Evolutionary conservation across 1,140 invertebrate species (phyloP), one percentile per base, ranked within the genome.

Genomic region (Adoxophyes honmai): DNA sequence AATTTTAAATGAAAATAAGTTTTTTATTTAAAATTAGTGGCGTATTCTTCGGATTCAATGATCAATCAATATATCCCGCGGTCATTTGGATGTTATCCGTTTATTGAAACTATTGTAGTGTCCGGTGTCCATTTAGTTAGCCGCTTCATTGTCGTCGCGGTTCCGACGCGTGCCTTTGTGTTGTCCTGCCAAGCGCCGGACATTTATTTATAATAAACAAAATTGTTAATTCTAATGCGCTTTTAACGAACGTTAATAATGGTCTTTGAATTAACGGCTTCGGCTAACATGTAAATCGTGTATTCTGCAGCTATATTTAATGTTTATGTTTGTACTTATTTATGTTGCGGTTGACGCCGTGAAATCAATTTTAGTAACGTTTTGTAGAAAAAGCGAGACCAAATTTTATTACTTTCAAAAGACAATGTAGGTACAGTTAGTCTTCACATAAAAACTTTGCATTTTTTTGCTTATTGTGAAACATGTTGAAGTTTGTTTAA

Each of bases 21-120:
- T 55, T 60, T 68, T 68, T 61, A 44, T 35, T 62, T 42, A 64
- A 57, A 80, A 81, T 79, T 80, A 77, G 68, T 57, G 67, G 64
- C 62, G 68, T 77, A 83, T 86, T 86, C 76, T 78, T 70, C 52
- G 48, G 48, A 34, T 36, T 58, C 59, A 72, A 77, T 75, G 60
- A 75, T 81, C 70, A 65, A 81, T 80, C 71, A 76, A 42, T 44
- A 28, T 59, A 66, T 67, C 74, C 72, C 62, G 66, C 67, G 72
- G 75, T 74, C 72, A 77, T 56, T 61, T 60, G 59, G 59, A 60
- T 59, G 64, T 66, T 63, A 77, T 56, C 59, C 59, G 59, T 59
- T 59, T 59, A 64, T 66, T 63, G 68, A 72, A 64, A 58, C 57
- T 57, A 80, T 73, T 76, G 76, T 76, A 66, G 68, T 66, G 18